These are phyloP conservation scores for Stratiolaelaps scimitus DNA, from an alignment of 1,140 invertebrate species.

Conservation along the genomic window DNA sequence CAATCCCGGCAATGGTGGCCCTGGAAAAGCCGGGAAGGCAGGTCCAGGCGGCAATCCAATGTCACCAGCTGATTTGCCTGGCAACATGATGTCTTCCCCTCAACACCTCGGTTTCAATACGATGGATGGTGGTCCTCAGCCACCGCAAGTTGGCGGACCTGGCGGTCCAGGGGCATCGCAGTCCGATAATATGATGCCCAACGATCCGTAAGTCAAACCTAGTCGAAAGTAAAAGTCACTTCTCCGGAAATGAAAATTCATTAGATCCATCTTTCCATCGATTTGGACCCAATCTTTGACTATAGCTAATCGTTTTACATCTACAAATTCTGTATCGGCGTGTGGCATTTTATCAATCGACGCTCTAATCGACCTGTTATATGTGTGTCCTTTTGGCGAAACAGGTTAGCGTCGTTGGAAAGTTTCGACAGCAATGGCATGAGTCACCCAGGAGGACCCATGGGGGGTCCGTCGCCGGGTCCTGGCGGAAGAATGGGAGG, in stretches of 20 bases:
- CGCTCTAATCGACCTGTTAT: too few relatives aligned
- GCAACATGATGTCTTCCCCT: slow-evolving; percentile 38
- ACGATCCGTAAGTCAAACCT: slow-evolving; percentile 7
- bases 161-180: slow-evolving; percentile 36
- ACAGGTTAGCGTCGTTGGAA: not conserved
- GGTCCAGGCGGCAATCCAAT: slow-evolving; percentile 32
- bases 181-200: slow-evolving; percentile 15
- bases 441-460: slow-evolving; percentile 32
- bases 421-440: slow-evolving; percentile 31
- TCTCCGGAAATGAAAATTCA: too few relatives aligned
- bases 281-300: too few relatives aligned
- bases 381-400: too few relatives aligned
- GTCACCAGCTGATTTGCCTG: slow-evolving; percentile 15
- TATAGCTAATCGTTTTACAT: too few relatives aligned
- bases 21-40: not conserved
- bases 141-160: slow-evolving; percentile 34
- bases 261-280: too few relatives aligned
- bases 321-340: too few relatives aligned
- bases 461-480: slow-evolving; percentile 37
- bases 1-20: too few relatives aligned
- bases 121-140: slow-evolving; percentile 5
- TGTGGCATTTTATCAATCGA: too few relatives aligned
- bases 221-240: too few relatives aligned
- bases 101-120: slow-evolving; percentile 32
- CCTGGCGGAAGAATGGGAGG: slow-evolving; percentile 52